These are phyloP conservation scores for Mantis religiosa DNA, from an alignment of 2,888 invertebrate species.

Conservation along the genomic window DNA sequence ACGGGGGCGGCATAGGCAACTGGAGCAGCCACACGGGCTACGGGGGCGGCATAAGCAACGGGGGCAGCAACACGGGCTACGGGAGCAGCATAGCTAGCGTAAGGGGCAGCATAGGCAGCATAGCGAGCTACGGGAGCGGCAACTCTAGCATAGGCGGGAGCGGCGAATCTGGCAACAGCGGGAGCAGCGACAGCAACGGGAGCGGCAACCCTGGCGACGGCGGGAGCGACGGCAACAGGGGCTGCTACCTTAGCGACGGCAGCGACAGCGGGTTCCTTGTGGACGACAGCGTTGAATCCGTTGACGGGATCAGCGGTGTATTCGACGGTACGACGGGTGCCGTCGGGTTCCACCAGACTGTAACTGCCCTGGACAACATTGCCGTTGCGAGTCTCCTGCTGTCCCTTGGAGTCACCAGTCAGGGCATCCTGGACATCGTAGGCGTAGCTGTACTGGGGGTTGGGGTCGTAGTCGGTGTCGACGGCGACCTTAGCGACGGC, in stretches of 20 bases:
- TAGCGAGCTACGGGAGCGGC: neutral
- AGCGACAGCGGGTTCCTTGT: neutral
- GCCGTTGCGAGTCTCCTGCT: neutral
- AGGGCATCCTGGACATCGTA: slow-evolving; percentile 5
- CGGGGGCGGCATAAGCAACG: neutral
- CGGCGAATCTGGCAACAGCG: neutral
- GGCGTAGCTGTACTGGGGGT: slow-evolving; percentile 2
- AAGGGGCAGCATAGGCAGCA: neutral
- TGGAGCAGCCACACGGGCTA: neutral
- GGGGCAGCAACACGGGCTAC: slow-evolving; percentile 13
- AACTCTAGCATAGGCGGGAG: neutral
- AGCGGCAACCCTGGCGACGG: slow-evolving; percentile 24
- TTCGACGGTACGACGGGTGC: neutral
- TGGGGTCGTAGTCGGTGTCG: neutral
- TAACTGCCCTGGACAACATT: slow-evolving; percentile 4
- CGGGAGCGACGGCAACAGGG: slow-evolving; percentile 33
- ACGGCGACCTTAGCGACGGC: neutral
- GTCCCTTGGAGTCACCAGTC: slow-evolving; percentile 4
- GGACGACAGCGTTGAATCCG: slow-evolving; percentile 9
- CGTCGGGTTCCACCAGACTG: slow-evolving; percentile 6
- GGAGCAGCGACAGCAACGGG: slow-evolving; percentile 12
- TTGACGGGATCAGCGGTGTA: slow-evolving; percentile 8
- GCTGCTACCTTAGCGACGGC: slow-evolving; percentile 33
- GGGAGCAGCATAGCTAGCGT: neutral
- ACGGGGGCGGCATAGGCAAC: neutral